Conservation (phyloP, 23 tunicate genomes). For the Aplidium turbinatum region DNA sequence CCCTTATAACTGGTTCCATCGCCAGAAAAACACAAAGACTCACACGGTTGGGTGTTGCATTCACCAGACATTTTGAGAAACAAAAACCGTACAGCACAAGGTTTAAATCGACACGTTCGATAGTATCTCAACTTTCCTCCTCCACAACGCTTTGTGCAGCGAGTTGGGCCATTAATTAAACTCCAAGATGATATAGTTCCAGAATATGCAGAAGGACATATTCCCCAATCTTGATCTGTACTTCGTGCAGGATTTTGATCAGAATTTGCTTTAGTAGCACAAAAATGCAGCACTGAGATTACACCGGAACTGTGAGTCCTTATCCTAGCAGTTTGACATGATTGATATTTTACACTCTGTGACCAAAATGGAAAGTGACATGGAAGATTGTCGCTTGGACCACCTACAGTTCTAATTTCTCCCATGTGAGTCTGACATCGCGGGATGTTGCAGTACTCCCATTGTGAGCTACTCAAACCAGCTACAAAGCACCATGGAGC, state of each 20-base stretch:
- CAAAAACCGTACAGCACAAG: constrained; percentile 5
- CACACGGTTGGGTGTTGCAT: constrained; percentile 65
- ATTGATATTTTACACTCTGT: background rate
- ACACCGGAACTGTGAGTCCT: no score
- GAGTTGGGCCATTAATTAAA: background rate
- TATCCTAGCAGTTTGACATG: no score
- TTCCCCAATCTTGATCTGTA: constrained; percentile 13
- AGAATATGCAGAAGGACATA: constrained; percentile 9
- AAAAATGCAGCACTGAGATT: no score
- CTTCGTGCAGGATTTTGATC: background rate
- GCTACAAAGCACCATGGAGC: constrained; percentile 85
- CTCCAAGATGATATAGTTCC: constrained; percentile 59
- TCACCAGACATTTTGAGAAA: background rate
- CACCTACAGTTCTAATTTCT: constrained; percentile 47
- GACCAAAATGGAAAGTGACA: constrained; percentile 21
- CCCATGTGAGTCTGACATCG: constrained; percentile 63
- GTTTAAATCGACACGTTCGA: constrained; percentile 36
- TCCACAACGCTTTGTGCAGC: constrained; percentile 49
- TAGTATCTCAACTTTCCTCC: constrained; percentile 37
- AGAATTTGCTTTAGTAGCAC: constrained; percentile 13
- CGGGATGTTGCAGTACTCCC: constrained; percentile 77
- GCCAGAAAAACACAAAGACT: constrained; percentile 18
- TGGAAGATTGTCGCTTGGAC: constrained; percentile 17
- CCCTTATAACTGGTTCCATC: constrained; percentile 37
- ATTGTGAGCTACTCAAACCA: background rate